Conservation (phyloP, 2,797 vertebrate genomes). For the Zenarchopterus dispar region DNA sequence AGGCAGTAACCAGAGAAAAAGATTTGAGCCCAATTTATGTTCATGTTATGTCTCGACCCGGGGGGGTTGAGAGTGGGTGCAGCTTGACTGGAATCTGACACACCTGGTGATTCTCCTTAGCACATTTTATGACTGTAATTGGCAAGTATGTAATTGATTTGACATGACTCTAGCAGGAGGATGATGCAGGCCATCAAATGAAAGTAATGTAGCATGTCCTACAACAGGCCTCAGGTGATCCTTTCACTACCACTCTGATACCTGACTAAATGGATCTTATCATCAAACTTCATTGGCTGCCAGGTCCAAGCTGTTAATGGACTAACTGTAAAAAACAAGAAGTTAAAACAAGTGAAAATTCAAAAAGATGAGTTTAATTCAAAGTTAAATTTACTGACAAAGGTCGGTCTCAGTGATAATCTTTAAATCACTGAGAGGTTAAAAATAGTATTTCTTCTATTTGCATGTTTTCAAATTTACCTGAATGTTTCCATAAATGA, state of each 20-base stretch:
- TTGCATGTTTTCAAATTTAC: neutral
- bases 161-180: constrained; percentile 4
- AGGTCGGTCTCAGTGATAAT: neutral
- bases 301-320: neutral
- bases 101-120: neutral
- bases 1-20: constrained; percentile 7
- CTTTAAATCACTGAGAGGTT: constrained; percentile 10
- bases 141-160: constrained; percentile 12
- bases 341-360: no score
- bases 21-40: constrained; percentile 20
- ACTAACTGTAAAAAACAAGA: no score
- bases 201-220: constrained; percentile 1
- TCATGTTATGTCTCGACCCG: no score
- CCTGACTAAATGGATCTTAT: neutral
- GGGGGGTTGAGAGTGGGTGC: neutral
- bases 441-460: neutral
- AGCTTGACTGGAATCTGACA: neutral
- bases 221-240: neutral
- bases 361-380: no score
- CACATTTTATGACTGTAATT: constrained; percentile 1
- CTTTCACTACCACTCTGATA: neutral
- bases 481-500: constrained; percentile 26
- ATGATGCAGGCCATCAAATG: constrained; percentile 6
- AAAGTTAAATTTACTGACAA: no score
- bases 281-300: neutral